phyloP scores from a whole-genome alignment of 2,888 invertebrate genomes.

The Clostera curtula region DNA sequence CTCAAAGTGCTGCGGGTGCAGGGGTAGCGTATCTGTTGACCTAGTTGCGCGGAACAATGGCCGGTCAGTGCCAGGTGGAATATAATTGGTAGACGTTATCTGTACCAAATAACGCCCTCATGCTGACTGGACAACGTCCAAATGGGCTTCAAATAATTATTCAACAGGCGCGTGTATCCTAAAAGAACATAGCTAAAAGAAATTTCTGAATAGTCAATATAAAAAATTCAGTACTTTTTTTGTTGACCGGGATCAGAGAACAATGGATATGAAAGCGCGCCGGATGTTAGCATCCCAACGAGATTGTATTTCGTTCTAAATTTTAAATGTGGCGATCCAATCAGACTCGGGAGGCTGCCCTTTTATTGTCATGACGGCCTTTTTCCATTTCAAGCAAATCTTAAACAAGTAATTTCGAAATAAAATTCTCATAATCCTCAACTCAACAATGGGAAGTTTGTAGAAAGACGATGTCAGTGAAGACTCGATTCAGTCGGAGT shows the following conservation, averaged over 20 bases:
- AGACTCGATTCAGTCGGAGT: too few species aligned
- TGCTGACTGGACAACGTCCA: slow-evolving; percentile 4
- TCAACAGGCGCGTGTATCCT: too few species aligned
- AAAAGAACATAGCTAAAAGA: slow-evolving; percentile 1
- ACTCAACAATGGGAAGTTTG: neutral
- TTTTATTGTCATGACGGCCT: slow-evolving; percentile 6
- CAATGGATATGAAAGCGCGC: slow-evolving; percentile 42
- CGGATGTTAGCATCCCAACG: slow-evolving; percentile 29
- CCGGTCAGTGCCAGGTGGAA: slow-evolving; percentile 16
- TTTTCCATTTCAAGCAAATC: too few species aligned
- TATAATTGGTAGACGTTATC: slow-evolving; percentile 21
- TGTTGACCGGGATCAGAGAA: slow-evolving; percentile 13
- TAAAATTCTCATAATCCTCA: too few species aligned
- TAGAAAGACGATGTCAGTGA: too few species aligned
- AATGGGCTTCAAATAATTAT: too few species aligned
- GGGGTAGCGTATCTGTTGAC: slow-evolving; percentile 23
- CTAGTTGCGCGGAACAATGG: slow-evolving; percentile 21
- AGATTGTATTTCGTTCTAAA: slow-evolving; percentile 37
- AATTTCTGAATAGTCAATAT: slow-evolving; percentile 21
- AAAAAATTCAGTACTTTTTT: slow-evolving; percentile 33
- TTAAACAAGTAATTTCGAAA: too few species aligned
- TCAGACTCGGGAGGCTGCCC: slow-evolving; percentile 6
- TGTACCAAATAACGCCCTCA: slow-evolving; percentile 10
- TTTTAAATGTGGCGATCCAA: slow-evolving; percentile 25
- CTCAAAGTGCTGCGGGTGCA: slow-evolving; percentile 8